Conservation (phyloP, 2,888 invertebrate genomes). For the Chloroclystis v-ata region DNA sequence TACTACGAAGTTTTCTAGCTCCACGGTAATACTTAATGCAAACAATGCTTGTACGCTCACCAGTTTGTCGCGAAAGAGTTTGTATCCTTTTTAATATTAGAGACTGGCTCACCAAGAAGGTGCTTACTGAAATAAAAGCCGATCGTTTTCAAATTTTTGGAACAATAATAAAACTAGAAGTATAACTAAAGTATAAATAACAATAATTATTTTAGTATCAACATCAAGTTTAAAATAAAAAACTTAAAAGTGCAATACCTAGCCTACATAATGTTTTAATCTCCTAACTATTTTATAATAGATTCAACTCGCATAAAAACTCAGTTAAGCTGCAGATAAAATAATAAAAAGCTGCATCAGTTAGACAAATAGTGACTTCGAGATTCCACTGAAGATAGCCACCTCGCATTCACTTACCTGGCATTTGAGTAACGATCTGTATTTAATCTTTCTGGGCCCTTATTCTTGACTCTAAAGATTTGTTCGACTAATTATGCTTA, state of each 20-base stretch:
- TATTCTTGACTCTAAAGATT: not conserved
- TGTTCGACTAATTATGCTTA: too few relatives aligned
- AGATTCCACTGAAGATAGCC: constrained; percentile 16
- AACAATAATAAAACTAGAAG: too few relatives aligned
- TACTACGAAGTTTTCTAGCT: constrained; percentile 23
- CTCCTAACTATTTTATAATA: too few relatives aligned
- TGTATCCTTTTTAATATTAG: constrained; percentile 11
- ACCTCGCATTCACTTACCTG: constrained; percentile 38
- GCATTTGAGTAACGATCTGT: constrained; percentile 61
- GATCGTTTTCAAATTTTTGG: too few relatives aligned
- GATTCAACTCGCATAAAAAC: too few relatives aligned
- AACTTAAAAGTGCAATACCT: too few relatives aligned
- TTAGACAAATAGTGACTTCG: constrained; percentile 16
- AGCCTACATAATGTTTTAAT: too few relatives aligned
- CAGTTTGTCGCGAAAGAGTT: constrained; percentile 14
- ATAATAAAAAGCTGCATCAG: constrained; percentile 13
- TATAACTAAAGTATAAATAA: too few relatives aligned
- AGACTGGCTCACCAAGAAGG: constrained; percentile 3
- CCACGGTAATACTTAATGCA: constrained; percentile 24
- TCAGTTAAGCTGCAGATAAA: constrained; percentile 2
- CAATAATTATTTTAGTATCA: too few relatives aligned
- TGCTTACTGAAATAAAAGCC: not conserved
- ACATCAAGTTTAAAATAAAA: too few relatives aligned
- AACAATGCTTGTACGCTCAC: constrained; percentile 18
- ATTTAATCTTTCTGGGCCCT: constrained; percentile 66